Conservation (phyloP, 2,797 vertebrate species). For the Microctenopoma stevenorrisi region DNA sequence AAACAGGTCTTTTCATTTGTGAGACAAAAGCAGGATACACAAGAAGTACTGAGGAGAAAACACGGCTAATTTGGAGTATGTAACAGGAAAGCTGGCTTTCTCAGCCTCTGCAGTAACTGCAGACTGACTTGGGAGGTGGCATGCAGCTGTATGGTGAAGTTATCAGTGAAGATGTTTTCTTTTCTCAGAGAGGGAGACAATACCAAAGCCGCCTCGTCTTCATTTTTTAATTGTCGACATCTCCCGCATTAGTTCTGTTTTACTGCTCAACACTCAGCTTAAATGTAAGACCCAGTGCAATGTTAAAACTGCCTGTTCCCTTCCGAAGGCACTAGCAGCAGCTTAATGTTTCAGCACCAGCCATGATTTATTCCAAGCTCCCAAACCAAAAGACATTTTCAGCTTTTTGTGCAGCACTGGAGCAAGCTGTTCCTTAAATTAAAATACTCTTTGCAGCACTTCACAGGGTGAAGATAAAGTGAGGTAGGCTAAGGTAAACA, state of each 20-base stretch:
- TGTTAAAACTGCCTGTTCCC: conserved; percentile 7
- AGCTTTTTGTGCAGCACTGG: conserved; percentile 5
- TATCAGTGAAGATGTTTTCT: conserved; percentile 62
- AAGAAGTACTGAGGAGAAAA: background rate
- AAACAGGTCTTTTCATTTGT: conserved; percentile 30
- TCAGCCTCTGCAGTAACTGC: conserved; percentile 47
- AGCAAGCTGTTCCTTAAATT: conserved; percentile 36
- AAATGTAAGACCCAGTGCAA: conserved; percentile 8
- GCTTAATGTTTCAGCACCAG: conserved; percentile 23
- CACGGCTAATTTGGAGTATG: conserved; percentile 6
- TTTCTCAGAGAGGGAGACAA: conserved; percentile 48
- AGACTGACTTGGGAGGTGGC: conserved; percentile 39
- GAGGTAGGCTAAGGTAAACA: conserved; percentile 18
- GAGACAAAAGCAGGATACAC: conserved; percentile 10
- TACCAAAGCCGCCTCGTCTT: conserved; percentile 12
- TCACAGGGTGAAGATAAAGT: conserved; percentile 25
- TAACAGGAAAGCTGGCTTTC: conserved; percentile 37
- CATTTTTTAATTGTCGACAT: conserved; percentile 34
- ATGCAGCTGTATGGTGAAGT: conserved; percentile 53
- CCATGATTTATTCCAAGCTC: conserved; percentile 34
- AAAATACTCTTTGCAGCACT: conserved; percentile 37
- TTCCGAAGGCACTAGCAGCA: conserved; percentile 2
- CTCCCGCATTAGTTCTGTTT: conserved; percentile 27
- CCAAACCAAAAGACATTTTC: conserved; percentile 17
- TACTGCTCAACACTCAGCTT: conserved; percentile 9